Base-by-base conservation (phyloP, 35 echinoderm and acorn worm genomes). In the Diadema setosum region DNA sequence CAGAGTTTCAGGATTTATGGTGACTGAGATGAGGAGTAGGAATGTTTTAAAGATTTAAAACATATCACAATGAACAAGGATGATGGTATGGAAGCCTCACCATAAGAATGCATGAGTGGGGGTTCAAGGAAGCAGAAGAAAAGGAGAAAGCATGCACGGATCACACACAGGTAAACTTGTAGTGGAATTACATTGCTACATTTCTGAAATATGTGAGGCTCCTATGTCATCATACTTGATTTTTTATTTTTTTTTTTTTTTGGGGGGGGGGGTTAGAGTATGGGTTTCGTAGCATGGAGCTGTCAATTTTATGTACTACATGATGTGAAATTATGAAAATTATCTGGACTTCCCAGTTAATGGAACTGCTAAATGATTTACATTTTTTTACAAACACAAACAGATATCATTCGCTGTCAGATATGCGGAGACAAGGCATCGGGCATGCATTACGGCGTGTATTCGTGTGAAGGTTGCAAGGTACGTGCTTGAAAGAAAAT, bases 391-490 rank as follows among this genome's bases (percentile, higher is more conserved):
- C n/a, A n/a, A n/a, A n/a, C 11, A 50, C 36, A 1, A 30, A 2
- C n/a, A 81, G 90, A 92, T 58, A 85, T 92, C 2, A 92, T 92
- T 32, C 24, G 70, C 7, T 94, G 91, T 74, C 91, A 89, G 36
- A 89, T 94, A 42, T 94, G 92, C 80, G 87, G 87, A 15, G 92
- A 86, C 43, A 85, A 89, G 36, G 87, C 92, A 14, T 89, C 92
- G 1, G 92, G 92, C 0, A 80, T 94, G 69, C 92, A 94, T 42
- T 94, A 94, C 90, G 92, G 92, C 39, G 92, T 94, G 43, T 89
- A 94, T 39, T 94, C 92, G 5, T 94, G 92, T 85, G 92, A 94
- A 82, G 92, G 92, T 17, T 94, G 92, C 44, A 94, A 94, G 84
- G 92, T 94, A 90, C 75, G 80, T 67, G n/a, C 48, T 52, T n/a